A percentile compares a stretch with the other conserved stretches of the same genome.
Evolutionary conservation across 2,113 vertebrate genomes (phyloP).

Genomic region (Alethe diademata): DNA sequence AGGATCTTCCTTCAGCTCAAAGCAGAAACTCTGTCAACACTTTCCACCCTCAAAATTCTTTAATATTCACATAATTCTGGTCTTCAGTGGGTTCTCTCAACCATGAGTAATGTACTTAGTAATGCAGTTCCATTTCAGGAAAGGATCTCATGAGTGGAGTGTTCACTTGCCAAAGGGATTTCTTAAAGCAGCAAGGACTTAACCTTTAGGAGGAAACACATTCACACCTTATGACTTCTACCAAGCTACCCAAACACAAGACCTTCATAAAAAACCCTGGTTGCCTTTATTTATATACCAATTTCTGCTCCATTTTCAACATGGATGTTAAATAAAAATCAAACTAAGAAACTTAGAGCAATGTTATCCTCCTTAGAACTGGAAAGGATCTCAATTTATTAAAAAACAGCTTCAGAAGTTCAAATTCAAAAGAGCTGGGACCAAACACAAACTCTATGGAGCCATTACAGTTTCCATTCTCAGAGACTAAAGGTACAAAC

Average conservation of each 20-base stretch:
- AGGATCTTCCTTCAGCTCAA: background rate
- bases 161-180: background rate
- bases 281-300: background rate
- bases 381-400: background rate
- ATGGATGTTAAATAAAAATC: background rate
- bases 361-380: background rate
- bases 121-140: constrained; percentile 3
- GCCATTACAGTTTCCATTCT: background rate
- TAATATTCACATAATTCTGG: background rate
- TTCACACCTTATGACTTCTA: background rate
- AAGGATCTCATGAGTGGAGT: background rate
- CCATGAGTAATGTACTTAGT: background rate
- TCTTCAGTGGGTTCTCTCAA: background rate
- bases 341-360: background rate
- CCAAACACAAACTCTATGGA: background rate
- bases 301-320: background rate
- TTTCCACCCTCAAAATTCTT: background rate
- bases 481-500: background rate
- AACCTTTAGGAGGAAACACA: background rate
- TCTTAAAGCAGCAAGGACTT: background rate
- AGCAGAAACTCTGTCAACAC: background rate
- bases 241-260: background rate
- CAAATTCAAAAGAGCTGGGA: background rate
- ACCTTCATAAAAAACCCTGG: background rate
- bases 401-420: background rate